Base-by-base conservation (phyloP, 1,140 invertebrate genomes). In the Bombus superbus region DNA sequence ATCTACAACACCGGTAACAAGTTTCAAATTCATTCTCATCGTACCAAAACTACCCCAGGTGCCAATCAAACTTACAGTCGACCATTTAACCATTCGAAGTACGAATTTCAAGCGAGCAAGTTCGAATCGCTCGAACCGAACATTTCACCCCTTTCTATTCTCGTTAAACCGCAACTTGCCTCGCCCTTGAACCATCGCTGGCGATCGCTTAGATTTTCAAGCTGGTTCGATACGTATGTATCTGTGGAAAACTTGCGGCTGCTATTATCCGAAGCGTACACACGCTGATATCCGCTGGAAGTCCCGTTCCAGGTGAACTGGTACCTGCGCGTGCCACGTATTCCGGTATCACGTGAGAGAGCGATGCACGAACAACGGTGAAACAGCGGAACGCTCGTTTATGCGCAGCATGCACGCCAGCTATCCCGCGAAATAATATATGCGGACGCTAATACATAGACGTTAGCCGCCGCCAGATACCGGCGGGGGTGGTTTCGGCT, bases 401-500 rank as follows among this genome's bases (percentile, higher is more conserved):
- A 90, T 82, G 89, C 88, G 74, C 85, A 89, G 76, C 88, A 81
- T 87, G 80, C 86, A 84, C 68, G 86, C 73, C 78, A 88, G 87
- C 92, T 91, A 90, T 89, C 86, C 92, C 85, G 73, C 81, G 92
- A 94, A 94, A 94, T 94, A 94, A 94, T 94, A 91, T 92, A 94
- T 94, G 92, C 90, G 90, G 88, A 86, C 88, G 93, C 91, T 94
- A 94, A 94, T 94, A 93, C 91, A 93, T 92, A 93, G 92, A 94
- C 93, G 92, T 92, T 87, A 89, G 85, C 86, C n/a, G 75, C 47
- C 84, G 40, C 76, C 80, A 73, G 85, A 71, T 71, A 73, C 22
- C 18, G 13, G 15, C 25, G 10, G 72, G 77, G 81, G 53, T 81
- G 83, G 80, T 22, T 35, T 73, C 80, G 47, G 35, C 53, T 42